Percentiles rank a stretch among this genome's conserved stretches.
These are phyloP conservation scores for Conchocele bisecta DNA, from an alignment of 2,888 invertebrate genomes.

Conservation along the genomic window DNA sequence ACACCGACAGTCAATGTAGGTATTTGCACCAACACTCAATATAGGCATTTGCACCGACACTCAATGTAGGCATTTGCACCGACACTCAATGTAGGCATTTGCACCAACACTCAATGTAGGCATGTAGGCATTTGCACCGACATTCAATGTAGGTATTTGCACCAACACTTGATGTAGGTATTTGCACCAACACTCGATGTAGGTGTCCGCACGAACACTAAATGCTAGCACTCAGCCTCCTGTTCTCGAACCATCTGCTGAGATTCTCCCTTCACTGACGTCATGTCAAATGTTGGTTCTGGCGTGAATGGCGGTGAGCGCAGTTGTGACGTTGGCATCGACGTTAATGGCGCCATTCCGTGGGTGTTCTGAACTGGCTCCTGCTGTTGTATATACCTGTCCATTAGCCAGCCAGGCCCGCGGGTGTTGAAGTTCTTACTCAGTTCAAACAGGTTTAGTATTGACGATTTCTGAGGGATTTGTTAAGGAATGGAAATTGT, in stretches of 20 bases:
- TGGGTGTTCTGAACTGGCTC: constrained; percentile 65
- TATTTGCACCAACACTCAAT: too few species aligned
- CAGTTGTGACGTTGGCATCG: constrained; percentile 63
- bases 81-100: too few species aligned
- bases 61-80: too few species aligned
- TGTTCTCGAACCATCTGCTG: constrained; percentile 32
- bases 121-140: too few species aligned
- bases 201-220: too few species aligned
- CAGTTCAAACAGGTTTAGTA: constrained; percentile 81
- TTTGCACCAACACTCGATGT: too few species aligned
- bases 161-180: too few species aligned
- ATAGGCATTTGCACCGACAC: too few species aligned
- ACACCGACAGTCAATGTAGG: too few species aligned
- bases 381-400: constrained; percentile 76
- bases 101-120: too few species aligned
- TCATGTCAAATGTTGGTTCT: constrained; percentile 47
- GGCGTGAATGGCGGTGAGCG: constrained; percentile 52
- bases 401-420: constrained; percentile 77
- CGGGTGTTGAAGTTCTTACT: constrained; percentile 77
- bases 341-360: constrained; percentile 63
- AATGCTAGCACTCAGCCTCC: constrained; percentile 49
- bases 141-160: too few species aligned
- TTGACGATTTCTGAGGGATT: constrained; percentile 74
- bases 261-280: constrained; percentile 18
- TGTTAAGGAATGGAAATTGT: constrained; percentile 41